Evolutionary conservation across 2,888 invertebrate species (phyloP).

Genomic region (Agriopis marginaria): DNA sequence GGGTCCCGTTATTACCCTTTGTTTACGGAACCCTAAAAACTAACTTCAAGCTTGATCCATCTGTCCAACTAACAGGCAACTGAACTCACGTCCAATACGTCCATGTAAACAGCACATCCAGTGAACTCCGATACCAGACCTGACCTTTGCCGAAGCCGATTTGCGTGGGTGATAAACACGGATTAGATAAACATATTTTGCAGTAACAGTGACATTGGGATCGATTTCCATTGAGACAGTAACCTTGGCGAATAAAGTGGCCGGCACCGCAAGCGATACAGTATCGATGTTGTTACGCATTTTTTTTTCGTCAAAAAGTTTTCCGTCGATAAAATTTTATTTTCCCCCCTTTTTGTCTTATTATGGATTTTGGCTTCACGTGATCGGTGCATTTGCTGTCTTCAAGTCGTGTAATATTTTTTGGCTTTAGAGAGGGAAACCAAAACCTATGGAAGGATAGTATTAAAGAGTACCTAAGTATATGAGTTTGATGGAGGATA

Average conservation of each 20-base stretch:
- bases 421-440: background rate
- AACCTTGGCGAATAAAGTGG: constrained; percentile 1
- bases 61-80: background rate
- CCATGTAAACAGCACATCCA: constrained; percentile 6
- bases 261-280: background rate
- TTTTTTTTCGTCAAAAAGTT: no score
- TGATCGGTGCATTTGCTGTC: no score
- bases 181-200: constrained; percentile 25
- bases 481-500: background rate
- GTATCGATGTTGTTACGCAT: no score
- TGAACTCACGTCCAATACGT: constrained; percentile 2
- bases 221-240: constrained; percentile 20
- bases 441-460: background rate
- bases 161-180: constrained; percentile 17
- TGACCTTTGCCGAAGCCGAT: constrained; percentile 19
- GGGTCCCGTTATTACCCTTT: no score
- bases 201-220: constrained; percentile 19
- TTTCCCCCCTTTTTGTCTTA: background rate
- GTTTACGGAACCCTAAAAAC: background rate
- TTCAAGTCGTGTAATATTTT: no score
- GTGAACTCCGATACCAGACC: constrained; percentile 8
- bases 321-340: background rate
- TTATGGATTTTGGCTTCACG: no score
- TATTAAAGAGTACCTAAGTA: background rate
- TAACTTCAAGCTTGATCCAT: background rate